A percentile compares a stretch with the other conserved stretches of the same genome.
These are phyloP conservation scores for Elephas maximus DNA, from an alignment of 2,113 vertebrate species.

Conservation along the genomic window DNA sequence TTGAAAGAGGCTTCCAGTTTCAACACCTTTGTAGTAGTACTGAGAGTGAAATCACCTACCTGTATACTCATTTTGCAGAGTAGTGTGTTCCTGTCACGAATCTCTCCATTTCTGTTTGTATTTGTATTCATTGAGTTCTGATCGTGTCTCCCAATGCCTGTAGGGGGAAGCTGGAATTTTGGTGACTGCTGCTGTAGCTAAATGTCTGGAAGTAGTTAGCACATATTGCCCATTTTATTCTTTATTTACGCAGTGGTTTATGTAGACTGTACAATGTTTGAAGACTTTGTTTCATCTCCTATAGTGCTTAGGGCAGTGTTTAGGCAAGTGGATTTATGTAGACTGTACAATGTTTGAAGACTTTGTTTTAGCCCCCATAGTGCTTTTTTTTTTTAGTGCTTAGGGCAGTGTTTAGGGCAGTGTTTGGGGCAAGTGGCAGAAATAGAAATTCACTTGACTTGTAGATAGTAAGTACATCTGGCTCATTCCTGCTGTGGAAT, in stretches of 20 bases:
- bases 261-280: background rate
- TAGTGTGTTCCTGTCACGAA: background rate
- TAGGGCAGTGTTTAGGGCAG: background rate
- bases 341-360: background rate
- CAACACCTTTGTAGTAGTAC: background rate
- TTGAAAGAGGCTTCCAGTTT: background rate
- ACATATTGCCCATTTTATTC: background rate
- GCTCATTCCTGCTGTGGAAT: background rate
- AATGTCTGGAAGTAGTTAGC: conserved; percentile 26
- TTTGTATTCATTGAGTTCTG: background rate
- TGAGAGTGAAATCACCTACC: background rate
- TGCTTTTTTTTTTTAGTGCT: background rate
- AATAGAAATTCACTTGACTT: background rate
- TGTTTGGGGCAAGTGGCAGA: background rate
- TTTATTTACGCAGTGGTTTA: background rate
- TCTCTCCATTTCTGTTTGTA: background rate
- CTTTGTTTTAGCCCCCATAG: background rate
- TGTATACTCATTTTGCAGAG: background rate
- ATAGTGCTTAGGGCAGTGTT: background rate
- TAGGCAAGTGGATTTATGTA: background rate
- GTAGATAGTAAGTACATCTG: background rate
- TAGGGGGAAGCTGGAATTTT: background rate
- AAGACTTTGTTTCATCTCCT: background rate
- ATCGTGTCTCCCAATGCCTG: background rate
- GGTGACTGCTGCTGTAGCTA: background rate